phyloP scores from a whole-genome alignment of 2,797 vertebrate species.

The Sphenodon punctatus region DNA sequence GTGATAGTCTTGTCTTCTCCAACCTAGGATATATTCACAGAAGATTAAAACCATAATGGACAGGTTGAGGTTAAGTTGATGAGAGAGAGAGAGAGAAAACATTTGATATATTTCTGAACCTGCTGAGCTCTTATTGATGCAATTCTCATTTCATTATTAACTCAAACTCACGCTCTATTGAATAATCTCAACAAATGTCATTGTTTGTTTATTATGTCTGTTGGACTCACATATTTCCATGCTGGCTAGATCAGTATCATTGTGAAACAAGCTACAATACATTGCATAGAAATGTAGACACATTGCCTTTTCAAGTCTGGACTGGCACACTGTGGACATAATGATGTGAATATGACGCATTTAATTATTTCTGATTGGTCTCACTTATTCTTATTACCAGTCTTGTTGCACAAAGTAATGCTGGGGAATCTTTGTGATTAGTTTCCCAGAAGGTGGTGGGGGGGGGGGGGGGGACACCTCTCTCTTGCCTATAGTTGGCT shows the following conservation, averaged over 20 bases:
- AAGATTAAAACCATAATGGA: background rate
- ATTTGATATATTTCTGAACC: background rate
- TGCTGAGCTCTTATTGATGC: background rate
- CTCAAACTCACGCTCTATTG: background rate
- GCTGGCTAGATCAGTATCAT: slow-evolving; percentile 9
- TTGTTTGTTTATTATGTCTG: slow-evolving; percentile 7
- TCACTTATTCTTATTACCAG: background rate
- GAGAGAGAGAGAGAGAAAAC: background rate
- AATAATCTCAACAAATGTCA: background rate
- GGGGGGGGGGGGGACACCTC: too few relatives aligned
- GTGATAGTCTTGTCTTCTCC: background rate
- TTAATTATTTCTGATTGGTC: background rate
- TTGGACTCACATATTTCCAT: background rate
- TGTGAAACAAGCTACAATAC: slow-evolving; percentile 1
- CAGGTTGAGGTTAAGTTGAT: background rate
- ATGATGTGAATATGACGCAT: background rate
- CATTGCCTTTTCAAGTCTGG: slow-evolving; percentile 8
- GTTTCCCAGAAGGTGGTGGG: background rate
- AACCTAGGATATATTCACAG: background rate
- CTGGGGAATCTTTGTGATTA: background rate
- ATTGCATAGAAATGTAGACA: slow-evolving; percentile 11
- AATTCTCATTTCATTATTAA: slow-evolving; percentile 16
- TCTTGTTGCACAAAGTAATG: background rate
- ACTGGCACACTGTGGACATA: background rate
- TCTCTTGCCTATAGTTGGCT: background rate